Conservation (phyloP, 2,797 vertebrate genomes). For the Tokudaia tokunoshimensis region DNA sequence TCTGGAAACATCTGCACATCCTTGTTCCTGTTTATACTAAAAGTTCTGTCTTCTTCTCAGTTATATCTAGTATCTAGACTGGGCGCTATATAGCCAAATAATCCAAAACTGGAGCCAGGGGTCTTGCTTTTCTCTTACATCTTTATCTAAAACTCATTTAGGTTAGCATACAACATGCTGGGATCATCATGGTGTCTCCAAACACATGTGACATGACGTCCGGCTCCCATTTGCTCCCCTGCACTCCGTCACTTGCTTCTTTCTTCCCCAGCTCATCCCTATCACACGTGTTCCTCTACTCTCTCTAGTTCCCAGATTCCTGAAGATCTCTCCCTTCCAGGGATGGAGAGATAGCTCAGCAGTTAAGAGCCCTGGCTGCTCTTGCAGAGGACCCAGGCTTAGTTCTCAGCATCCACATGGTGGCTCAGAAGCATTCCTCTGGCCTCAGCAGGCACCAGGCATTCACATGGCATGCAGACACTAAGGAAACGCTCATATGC, state of each 20-base stretch:
- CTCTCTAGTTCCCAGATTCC: not conserved
- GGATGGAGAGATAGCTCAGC: not conserved
- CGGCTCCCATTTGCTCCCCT: not conserved
- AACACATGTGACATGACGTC: rapidly evolving
- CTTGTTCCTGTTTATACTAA: not conserved
- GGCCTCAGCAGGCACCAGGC: not conserved
- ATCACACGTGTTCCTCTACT: not conserved
- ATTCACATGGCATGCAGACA: not conserved
- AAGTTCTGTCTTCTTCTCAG: not conserved
- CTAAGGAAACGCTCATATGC: not conserved
- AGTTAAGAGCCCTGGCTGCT: not conserved
- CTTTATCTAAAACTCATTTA: not conserved
- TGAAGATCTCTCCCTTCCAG: not conserved
- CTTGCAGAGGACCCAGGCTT: not conserved
- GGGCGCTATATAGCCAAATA: not conserved
- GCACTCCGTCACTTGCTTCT: not conserved
- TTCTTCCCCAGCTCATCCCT: too few relatives aligned
- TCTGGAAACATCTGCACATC: not conserved
- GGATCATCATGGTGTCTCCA: not conserved
- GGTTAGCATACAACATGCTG: not conserved
- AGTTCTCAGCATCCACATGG: not conserved
- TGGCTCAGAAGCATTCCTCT: not conserved
- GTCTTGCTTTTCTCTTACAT: not conserved
- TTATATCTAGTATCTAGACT: not conserved
- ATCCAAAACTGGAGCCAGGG: not conserved